phyloP scores from a whole-genome alignment of 2,797 vertebrate species.

The Schizopygopsis malacanthus region DNA sequence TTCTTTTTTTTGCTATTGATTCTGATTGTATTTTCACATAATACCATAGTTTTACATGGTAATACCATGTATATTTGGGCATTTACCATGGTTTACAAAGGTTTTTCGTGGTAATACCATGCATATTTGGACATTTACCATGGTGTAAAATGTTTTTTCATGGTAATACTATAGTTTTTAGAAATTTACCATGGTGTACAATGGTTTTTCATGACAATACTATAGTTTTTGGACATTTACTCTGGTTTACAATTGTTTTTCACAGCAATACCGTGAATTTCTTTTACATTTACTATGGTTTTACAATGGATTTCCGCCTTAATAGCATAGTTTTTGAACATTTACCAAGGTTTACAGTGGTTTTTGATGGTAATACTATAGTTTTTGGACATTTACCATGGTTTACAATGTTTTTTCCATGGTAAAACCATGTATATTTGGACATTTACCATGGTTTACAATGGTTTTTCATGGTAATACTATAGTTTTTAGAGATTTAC shows the following conservation, averaged over 20 bases:
- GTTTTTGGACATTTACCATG: background rate
- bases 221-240: too few species aligned
- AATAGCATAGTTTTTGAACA: too few species aligned
- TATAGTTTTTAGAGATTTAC: too few species aligned
- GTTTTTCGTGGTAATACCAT: background rate
- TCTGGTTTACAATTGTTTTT: too few species aligned
- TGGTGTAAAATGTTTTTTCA: background rate
- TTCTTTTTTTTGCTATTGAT: background rate
- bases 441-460: too few species aligned
- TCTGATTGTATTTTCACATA: background rate
- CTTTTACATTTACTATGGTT: too few species aligned
- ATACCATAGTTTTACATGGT: background rate
- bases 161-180: too few species aligned
- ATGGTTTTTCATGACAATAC: too few species aligned
- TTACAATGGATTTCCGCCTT: too few species aligned
- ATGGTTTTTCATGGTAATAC: too few species aligned
- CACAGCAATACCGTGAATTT: rapidly evolving
- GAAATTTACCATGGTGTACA: too few species aligned
- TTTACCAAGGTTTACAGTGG: background rate
- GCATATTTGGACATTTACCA: background rate
- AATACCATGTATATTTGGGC: background rate
- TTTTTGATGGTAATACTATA: background rate
- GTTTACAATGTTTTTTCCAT: background rate
- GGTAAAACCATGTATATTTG: too few species aligned
- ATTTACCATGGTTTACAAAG: background rate